Evolutionary conservation across 1,140 invertebrate species (phyloP).

Genomic region (Ericerus pela): DNA sequence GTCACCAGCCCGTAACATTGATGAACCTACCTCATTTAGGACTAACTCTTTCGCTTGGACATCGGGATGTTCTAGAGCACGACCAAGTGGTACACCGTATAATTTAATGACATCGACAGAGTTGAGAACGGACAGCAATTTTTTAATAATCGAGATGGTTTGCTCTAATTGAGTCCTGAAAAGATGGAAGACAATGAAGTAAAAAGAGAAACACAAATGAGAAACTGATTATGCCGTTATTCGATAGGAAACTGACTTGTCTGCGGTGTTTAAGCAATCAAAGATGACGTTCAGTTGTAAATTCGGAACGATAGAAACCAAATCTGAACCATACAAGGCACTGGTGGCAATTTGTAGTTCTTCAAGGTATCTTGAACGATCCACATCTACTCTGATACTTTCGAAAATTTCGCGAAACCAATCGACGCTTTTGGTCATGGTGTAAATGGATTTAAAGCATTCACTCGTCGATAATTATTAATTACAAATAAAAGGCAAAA

Average conservation of each 20-base stretch:
- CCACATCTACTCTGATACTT: neutral
- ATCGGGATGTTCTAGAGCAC: slow-evolving; percentile 13
- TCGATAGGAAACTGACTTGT: slow-evolving; percentile 2
- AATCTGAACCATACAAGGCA: neutral
- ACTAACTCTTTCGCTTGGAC: slow-evolving; percentile 12
- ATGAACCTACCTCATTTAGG: slow-evolving; percentile 7
- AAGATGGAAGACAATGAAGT: neutral
- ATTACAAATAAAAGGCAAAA: no score
- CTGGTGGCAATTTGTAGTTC: neutral
- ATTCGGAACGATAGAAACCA: neutral
- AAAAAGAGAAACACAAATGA: neutral
- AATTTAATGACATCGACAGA: slow-evolving; percentile 1
- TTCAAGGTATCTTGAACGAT: neutral
- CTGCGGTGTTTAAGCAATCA: slow-evolving; percentile 14
- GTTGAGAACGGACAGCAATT: neutral
- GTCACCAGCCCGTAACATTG: neutral
- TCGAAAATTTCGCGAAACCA: neutral
- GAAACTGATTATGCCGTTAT: neutral
- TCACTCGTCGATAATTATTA: no score
- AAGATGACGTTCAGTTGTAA: slow-evolving; percentile 12
- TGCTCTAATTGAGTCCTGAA: slow-evolving; percentile 11
- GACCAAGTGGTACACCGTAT: slow-evolving; percentile 12
- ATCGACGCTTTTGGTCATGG: neutral
- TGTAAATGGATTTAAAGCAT: no score
- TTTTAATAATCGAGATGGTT: neutral